These are phyloP conservation scores for Pardalotus punctatus DNA, from an alignment of 2,113 vertebrate genomes.

Conservation along the genomic window DNA sequence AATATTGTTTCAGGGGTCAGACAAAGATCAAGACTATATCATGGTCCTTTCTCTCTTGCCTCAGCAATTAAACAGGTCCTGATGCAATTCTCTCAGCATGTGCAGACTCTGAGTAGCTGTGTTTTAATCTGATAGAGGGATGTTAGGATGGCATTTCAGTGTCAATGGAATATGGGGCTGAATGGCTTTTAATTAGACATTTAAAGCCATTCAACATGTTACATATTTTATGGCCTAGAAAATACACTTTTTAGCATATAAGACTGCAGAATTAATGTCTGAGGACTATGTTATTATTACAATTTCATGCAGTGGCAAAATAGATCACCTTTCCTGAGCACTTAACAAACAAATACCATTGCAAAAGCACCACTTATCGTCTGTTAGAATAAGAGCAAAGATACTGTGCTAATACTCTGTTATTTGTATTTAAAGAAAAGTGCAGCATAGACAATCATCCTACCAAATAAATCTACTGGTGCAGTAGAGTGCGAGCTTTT, in stretches of 20 bases:
- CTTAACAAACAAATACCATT: conserved; percentile 47
- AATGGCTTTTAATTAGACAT: not conserved
- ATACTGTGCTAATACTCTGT: conserved; percentile 5
- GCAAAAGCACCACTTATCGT: conserved; percentile 37
- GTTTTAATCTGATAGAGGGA: not conserved
- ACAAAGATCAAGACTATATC: not conserved
- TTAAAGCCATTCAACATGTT: not conserved
- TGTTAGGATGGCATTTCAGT: not conserved
- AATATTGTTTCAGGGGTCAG: not conserved
- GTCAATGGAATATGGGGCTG: not conserved
- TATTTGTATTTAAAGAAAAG: conserved; percentile 13
- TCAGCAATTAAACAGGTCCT: not conserved
- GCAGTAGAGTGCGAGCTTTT: not conserved
- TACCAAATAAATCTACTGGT: not conserved
- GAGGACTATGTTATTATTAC: conserved; percentile 36
- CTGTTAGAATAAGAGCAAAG: conserved; percentile 33
- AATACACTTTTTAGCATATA: not conserved
- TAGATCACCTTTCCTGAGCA: conserved; percentile 42
- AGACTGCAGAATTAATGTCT: conserved; percentile 34
- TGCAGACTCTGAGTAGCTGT: not conserved
- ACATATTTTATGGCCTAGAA: not conserved
- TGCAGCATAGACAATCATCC: not conserved
- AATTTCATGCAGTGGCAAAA: not conserved
- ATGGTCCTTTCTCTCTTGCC: not conserved
- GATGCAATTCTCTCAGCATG: not conserved